Evolutionary conservation across 2,888 invertebrate genomes (phyloP), one percentile per base, ranked within the genome.

Genomic region (Yponomeuta sedellus): DNA sequence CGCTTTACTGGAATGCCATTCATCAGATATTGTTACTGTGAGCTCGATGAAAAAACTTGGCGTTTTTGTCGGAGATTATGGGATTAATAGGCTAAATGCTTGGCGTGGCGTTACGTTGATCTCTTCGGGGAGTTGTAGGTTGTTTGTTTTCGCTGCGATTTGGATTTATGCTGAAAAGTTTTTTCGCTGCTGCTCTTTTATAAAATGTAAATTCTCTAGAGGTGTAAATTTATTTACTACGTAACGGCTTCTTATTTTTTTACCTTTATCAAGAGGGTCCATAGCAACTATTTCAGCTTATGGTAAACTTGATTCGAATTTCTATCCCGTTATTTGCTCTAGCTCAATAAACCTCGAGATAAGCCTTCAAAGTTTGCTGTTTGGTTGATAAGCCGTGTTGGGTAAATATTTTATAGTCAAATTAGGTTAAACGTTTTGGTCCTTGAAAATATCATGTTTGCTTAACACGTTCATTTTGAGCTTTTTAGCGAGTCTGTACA

Each of bases 351-450:
- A 77, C 76, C 70, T 68, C 71, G 69, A 75, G 86, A 87, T 87
- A 86, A 83, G 75, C 70, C 73, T 74, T 77, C 76, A 73, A 73
- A 74, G 79, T 75, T 76, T 71, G 71, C 74, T 73, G 74, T 74
- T 75, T 73, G 70, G 75, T 69, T 79, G 79, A 80, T 82, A 83
- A 69, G 76, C 68, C 61, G 69, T 68, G 74, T 71, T 79, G 78
- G 77, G 73, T 80, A 82, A 83, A 83, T 76, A 80, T 34, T 28
- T 61, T 22, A 11, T 69, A 67, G 66, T 67, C 12, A 68, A 86
- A 80, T 72, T 80, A 74, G 85, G 83, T 83, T 86, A 82, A 83
- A 75, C 79, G 79, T 75, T 78, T 78, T 69, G 72, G 75, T 76
- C 71, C 68, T 65, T 69, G 67, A 70, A 70, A 66, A 22, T 22